Conservation (phyloP, 2,888 invertebrate genomes). For the Pachliopta kotzebuea region DNA sequence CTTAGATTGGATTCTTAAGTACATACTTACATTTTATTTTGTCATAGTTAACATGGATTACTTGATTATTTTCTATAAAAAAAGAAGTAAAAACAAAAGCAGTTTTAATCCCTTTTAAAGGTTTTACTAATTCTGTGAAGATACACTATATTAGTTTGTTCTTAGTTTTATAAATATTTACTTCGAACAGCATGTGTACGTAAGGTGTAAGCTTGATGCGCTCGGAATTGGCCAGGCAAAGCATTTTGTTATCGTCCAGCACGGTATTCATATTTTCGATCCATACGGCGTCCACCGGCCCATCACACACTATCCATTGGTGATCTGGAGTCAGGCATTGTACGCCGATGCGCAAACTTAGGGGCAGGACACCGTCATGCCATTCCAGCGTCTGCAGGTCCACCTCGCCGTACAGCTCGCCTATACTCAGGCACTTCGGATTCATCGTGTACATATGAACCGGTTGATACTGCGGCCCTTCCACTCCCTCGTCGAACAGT, state of each 20-base stretch:
- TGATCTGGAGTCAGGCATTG: constrained; percentile 83
- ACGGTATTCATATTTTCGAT: constrained; percentile 97
- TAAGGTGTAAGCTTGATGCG: constrained; percentile 93
- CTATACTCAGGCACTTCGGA: constrained; percentile 93
- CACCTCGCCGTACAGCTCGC: constrained; percentile 93
- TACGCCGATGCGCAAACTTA: constrained; percentile 68
- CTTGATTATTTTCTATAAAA: too few species aligned
- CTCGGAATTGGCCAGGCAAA: constrained; percentile 94
- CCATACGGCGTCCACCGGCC: constrained; percentile 96
- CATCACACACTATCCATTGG: constrained; percentile 95
- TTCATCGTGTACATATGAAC: constrained; percentile 91
- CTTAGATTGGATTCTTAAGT: too few species aligned
- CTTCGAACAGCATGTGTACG: constrained; percentile 94
- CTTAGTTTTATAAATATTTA: constrained; percentile 36
- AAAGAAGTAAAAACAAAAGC: too few species aligned
- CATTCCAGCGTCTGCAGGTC: constrained; percentile 92
- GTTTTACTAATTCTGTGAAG: too few species aligned
- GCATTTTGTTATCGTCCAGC: constrained; percentile 95
- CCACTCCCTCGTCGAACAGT: constrained; percentile 81
- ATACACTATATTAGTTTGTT: too few species aligned
- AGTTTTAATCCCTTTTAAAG: too few species aligned
- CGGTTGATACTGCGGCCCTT: constrained; percentile 83
- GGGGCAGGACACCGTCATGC: constrained; percentile 92
- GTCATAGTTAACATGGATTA: too few species aligned
- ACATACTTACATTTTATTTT: too few species aligned